Evolutionary conservation across 1,140 invertebrate genomes (phyloP), one percentile per base, ranked within the genome.

Genomic region (Cotesia chilonis): DNA sequence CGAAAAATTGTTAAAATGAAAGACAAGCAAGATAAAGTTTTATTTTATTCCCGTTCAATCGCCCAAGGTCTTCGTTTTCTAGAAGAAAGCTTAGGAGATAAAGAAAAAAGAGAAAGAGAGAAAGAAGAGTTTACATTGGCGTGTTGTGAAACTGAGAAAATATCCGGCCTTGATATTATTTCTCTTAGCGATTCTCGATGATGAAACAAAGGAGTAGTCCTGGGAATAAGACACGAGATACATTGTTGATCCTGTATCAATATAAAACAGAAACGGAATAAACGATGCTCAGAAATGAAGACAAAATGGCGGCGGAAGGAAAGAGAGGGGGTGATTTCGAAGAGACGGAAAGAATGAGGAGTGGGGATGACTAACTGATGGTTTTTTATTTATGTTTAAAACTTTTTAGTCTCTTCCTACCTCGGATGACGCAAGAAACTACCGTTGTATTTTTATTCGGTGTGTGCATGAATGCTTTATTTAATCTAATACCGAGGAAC

Each of bases 201-300:
- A 61, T 52, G 20, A 63, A 41, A 70, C 20, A 70, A 52, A n/a
- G 37, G 14, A 63, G 36, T 52, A 55, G 55, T n/a, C 55, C 12
- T 14, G 17, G 41, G 41, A 47, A 69, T 17, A 69, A 69, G 60
- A 69, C 60, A 69, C 20, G 35, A 61, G 55, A 69, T 69, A 63
- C 59, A 52, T 52, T 70, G 68, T 70, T 70, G 68, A 70, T 70
- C 68, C 59, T 41, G 28, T 63, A 64, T 70, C 41, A 70, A 70
- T 64, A 70, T 51, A 63, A 35, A 61, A 70, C 47, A 64, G 59
- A 70, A 38, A 59, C 47, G 68, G 57, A 70, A 61, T 51, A 70
- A 70, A 69, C 37, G 55, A 60, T 60, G 55, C 37, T 38, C 14
- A 38, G 59, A 60, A 69, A 60, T 37, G 36, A 60, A 69, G 35